These are phyloP conservation scores for Ephialtes manifestator DNA, from an alignment of 2,888 invertebrate species.

Conservation along the genomic window DNA sequence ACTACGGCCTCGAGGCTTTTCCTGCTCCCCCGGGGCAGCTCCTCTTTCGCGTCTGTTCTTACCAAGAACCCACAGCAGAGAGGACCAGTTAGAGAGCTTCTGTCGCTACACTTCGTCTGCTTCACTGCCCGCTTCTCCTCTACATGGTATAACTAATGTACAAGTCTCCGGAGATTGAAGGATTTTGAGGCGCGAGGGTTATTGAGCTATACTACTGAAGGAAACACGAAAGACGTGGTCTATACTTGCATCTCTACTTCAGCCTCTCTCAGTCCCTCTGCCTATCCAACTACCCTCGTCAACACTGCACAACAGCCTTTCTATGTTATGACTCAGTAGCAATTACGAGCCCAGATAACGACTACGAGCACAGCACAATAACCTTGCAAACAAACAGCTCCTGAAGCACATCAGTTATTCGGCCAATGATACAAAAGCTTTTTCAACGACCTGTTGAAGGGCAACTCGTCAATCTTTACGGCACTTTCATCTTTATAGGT, in stretches of 20 bases:
- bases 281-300: background rate
- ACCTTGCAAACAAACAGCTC: constrained; percentile 30
- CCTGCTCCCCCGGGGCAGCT: constrained; percentile 45
- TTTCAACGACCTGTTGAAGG: constrained; percentile 15
- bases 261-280: constrained; percentile 23
- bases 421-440: background rate
- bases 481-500: background rate
- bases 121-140: constrained; percentile 52
- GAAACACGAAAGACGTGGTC: constrained; percentile 38
- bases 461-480: background rate
- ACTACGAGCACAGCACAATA: constrained; percentile 17
- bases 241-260: constrained; percentile 4
- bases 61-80: constrained; percentile 37
- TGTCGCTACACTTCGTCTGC: constrained; percentile 13
- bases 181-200: constrained; percentile 68
- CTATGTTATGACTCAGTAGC: constrained; percentile 41
- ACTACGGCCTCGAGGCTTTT: constrained; percentile 42
- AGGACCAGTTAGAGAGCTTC: constrained; percentile 46
- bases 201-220: constrained; percentile 44
- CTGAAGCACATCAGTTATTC: constrained; percentile 6
- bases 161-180: constrained; percentile 81
- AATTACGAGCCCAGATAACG: constrained; percentile 58
- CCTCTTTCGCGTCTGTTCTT: constrained; percentile 30
- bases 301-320: constrained; percentile 5
- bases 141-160: constrained; percentile 80